Conservation (phyloP, 2,113 vertebrate species). For the Acrocephalus arundinaceus region DNA sequence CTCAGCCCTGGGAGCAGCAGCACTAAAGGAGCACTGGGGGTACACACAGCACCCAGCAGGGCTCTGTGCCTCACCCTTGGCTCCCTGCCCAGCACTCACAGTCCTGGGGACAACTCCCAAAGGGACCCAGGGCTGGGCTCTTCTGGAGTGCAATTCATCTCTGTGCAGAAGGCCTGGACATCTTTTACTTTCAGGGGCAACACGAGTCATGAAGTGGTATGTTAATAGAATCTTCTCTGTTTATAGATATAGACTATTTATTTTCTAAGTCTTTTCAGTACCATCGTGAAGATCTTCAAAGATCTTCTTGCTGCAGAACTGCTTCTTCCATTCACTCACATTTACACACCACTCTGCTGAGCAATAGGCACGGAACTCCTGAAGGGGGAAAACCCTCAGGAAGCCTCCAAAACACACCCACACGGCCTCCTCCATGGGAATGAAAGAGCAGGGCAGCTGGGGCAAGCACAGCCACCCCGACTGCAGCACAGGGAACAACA, state of each 20-base stretch:
- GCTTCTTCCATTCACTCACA: conserved; percentile 43
- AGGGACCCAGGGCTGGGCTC: neutral
- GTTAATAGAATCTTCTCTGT: conserved; percentile 61
- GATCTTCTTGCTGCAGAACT: conserved; percentile 5
- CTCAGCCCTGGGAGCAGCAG: neutral
- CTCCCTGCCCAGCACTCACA: neutral
- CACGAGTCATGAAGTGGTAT: conserved; percentile 22
- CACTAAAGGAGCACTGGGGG: neutral
- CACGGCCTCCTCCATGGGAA: neutral
- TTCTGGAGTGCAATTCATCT: neutral
- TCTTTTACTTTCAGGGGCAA: neutral
- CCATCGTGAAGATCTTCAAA: neutral
- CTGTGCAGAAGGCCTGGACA: neutral
- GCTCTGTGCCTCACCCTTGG: neutral
- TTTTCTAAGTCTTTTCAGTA: conserved; percentile 55
- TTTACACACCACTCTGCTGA: conserved; percentile 33
- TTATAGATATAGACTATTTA: conserved; percentile 61
- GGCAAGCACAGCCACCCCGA: conserved; percentile 3
- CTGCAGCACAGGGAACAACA: neutral
- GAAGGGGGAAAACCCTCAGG: conserved; percentile 23
- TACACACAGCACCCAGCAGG: neutral
- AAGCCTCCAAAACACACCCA: conserved; percentile 32
- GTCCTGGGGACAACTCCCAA: neutral
- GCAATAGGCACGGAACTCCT: conserved; percentile 63
- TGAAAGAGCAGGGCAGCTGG: neutral